Evolutionary conservation across 2,113 vertebrate species (phyloP), one percentile per base, ranked within the genome.

Genomic region (Sterrhoptilus dennistouni): DNA sequence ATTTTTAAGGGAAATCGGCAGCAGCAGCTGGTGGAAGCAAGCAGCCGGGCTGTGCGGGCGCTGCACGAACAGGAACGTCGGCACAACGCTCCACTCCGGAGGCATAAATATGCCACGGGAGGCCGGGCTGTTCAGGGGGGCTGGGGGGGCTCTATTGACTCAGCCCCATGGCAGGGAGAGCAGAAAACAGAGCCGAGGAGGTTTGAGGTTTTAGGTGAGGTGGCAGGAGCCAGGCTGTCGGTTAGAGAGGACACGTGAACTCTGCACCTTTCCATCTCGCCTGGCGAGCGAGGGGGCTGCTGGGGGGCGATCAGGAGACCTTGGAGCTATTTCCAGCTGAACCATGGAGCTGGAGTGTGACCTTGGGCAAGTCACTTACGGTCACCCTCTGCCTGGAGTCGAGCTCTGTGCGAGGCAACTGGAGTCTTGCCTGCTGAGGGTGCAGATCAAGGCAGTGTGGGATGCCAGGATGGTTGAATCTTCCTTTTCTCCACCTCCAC

Each of bases 281-380:
- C 78, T 24, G 24, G n/a, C 21, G 19, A 22, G 69, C 19, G 10
- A 82, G 63, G 84, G 82, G 90, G 76, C 69, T 94, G 85, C 71
- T 6, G 66, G 45, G 70, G 77, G 70, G 38, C n/a, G 17, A 84
- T 27, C 52, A 9, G 70, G 81, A 96, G 93, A 79, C 92, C 92
- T 89, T 61, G 91, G 83, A 88, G 93, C 87, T 93, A 77, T 95
- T 96, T 94, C 76, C 90, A 92, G 85, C 90, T 20, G 44, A 83
- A 89, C 28, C 76, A 71, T 45, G 56, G 90, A 86, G 71, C 64
- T 71, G 65, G 40, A 78, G 86, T 0, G 45, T 4, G 68, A 93
- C 96, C 95, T 84, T 90, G 95, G 86, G 64, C 80, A 24, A 84
- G 86, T 47, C 89, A 81, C 83, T 89, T 66, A 61, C 10, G 19